These are phyloP conservation scores for Caenorhabditis sp. DNA, from an alignment of 2,888 invertebrate genomes.

Conservation along the genomic window DNA sequence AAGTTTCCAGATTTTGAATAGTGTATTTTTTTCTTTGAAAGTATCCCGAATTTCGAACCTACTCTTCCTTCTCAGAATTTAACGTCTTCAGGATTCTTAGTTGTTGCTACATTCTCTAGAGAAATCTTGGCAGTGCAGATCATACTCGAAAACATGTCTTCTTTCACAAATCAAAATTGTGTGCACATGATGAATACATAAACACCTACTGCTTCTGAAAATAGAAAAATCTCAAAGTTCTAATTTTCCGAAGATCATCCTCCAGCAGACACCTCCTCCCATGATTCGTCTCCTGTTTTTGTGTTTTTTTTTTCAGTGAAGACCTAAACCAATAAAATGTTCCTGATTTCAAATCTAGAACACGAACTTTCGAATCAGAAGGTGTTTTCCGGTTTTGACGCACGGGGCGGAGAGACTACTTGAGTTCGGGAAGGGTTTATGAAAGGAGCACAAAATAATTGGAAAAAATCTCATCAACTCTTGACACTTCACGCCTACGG, in stretches of 20 bases:
- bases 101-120: too few relatives aligned
- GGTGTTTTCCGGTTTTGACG: constrained; percentile 12
- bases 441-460: constrained; percentile 37
- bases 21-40: too few relatives aligned
- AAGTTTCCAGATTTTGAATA: too few relatives aligned
- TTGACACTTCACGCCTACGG: constrained; percentile 44
- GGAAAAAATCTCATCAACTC: constrained; percentile 42
- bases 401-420: constrained; percentile 28
- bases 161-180: too few relatives aligned
- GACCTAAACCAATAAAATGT: constrained; percentile 19
- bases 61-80: too few relatives aligned
- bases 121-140: background rate
- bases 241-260: background rate
- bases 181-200: too few relatives aligned
- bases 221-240: constrained; percentile 21
- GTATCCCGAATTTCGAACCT: too few relatives aligned
- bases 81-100: too few relatives aligned
- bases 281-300: constrained; percentile 31
- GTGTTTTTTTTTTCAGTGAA: constrained; percentile 4
- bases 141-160: background rate
- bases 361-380: constrained; percentile 22
- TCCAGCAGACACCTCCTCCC: constrained; percentile 11
- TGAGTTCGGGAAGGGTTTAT: constrained; percentile 15
- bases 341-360: constrained; percentile 21
- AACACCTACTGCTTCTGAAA: background rate